Conservation (phyloP, 2,888 invertebrate genomes). For the Rapana venosa region DNA sequence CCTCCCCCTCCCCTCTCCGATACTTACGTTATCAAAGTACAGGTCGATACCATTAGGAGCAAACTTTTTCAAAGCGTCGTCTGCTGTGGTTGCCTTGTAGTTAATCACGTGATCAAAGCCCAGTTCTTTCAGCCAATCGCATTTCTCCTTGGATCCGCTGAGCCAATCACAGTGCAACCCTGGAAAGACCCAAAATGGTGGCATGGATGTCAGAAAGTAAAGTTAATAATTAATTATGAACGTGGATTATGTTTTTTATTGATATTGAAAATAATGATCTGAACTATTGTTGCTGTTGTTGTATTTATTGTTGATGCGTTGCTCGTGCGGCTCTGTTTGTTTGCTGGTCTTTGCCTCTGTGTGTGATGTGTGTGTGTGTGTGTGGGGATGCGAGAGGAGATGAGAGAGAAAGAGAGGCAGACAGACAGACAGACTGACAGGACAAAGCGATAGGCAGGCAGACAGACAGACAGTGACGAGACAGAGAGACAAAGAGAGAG, state of each 20-base stretch:
- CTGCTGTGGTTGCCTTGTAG: conserved; percentile 84
- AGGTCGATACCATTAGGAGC: conserved; percentile 87
- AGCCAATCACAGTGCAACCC: conserved; percentile 84
- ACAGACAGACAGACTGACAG: no score
- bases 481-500: no score
- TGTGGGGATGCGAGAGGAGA: neutral
- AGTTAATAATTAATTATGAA: neutral
- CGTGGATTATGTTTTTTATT: neutral
- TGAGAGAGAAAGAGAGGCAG: no score
- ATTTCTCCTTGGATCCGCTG: conserved; percentile 87
- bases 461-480: no score
- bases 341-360: no score
- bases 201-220: neutral
- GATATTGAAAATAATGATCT: no score
- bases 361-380: neutral
- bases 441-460: no score
- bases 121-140: conserved; percentile 84
- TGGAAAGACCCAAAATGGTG: conserved; percentile 39
- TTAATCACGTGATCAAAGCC: conserved; percentile 86
- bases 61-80: conserved; percentile 81
- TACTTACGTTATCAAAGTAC: conserved; percentile 86
- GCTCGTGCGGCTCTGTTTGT: no score
- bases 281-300: no score
- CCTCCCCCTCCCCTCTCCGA: neutral
- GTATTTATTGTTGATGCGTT: no score